Base-by-base conservation (phyloP, 2,888 invertebrate species). In the Nemotelus pantherinus region DNA sequence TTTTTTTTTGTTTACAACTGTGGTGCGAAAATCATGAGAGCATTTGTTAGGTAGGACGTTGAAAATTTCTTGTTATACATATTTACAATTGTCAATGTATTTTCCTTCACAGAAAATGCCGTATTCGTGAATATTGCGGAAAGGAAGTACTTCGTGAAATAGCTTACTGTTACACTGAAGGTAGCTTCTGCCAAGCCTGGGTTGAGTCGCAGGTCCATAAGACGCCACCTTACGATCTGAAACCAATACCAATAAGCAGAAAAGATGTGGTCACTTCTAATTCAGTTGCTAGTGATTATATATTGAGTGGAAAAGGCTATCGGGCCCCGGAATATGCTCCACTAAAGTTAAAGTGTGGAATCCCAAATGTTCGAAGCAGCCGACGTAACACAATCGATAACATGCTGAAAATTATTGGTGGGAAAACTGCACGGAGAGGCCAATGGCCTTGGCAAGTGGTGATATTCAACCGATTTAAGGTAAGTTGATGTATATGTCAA, bases 381-480 rank as follows among this genome's bases (percentile, higher is more conserved):
- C 82, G 83, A 2, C 83, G 83, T 55, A 83, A 85, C 39, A 85
- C 81, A 68, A 82, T 90, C 86, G 86, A 88, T 43, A 89, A 89
- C 76, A 91, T 92, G 92, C 88, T 94, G 79, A 91, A 94, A 82
- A 97, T 97, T 79, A 94, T 97, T 77, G 97, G 97, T 0, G 97
- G 97, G 0, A 89, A 91, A 75, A 93, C 94, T 58, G 90, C 95
- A 0, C 89, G 90, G 9, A 93, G 91, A 70, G 94, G 95, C 57
- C 93, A 93, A 84, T 98, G 97, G 97, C 96, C 96, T 0, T 97
- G 97, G 97, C 96, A 97, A 88, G 96, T 95, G 41, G 96, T 95
- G 74, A 92, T 98, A 75, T 89, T 97, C 78, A 97, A 96, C 86
- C 90, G 93, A 83, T 93, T 91, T 86, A 92, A 92, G 89, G 95